phyloP scores from a whole-genome alignment of 2,797 vertebrate species.

The Pteronotus mesoamericanus region DNA sequence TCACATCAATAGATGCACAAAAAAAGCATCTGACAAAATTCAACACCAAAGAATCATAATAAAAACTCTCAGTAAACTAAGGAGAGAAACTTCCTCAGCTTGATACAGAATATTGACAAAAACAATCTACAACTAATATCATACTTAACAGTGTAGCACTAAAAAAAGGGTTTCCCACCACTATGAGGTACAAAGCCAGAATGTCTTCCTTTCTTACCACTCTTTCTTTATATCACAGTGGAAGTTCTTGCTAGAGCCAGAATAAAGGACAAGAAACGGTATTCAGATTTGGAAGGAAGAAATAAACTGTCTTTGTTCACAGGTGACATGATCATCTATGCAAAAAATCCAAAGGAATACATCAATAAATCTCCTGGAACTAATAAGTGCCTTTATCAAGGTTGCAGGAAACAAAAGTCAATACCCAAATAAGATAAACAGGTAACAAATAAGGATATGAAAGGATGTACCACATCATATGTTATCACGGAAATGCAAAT shows the following conservation, averaged over 20 bases:
- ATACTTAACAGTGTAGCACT: background rate
- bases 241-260: background rate
- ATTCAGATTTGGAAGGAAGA: background rate
- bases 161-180: background rate
- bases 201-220: no score
- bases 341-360: background rate
- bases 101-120: background rate
- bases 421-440: background rate
- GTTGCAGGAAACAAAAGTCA: background rate
- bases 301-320: background rate
- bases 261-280: background rate
- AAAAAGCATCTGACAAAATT: background rate
- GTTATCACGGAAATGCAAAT: background rate
- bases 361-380: background rate
- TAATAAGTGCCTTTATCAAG: background rate
- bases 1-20: background rate
- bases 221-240: background rate
- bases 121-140: background rate
- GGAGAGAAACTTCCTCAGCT: background rate
- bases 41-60: background rate
- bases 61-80: background rate
- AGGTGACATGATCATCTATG: background rate
- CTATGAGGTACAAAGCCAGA: background rate
- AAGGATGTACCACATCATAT: background rate
- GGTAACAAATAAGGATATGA: background rate